Evolutionary conservation across 2,797 vertebrate species (phyloP).

Genomic region (Odontamblyopus rebecca): DNA sequence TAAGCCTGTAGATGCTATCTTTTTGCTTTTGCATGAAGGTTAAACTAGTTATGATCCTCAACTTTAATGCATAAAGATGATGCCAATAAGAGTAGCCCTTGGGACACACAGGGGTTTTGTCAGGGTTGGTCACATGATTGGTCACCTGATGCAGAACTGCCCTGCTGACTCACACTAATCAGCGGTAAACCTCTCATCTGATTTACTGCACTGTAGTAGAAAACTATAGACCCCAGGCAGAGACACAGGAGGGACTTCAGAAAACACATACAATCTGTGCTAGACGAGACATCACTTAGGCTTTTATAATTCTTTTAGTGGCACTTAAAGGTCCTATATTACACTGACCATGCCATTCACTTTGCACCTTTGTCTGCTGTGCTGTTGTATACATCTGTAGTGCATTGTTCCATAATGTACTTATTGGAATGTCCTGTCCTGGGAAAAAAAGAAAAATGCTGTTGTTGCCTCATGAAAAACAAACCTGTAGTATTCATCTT

Average conservation of each 20-base stretch:
- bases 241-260: background rate
- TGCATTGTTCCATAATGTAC: no score
- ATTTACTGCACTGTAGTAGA: slow-evolving; percentile 38
- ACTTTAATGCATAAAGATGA: background rate
- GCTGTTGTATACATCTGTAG: no score
- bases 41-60: no score
- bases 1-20: no score
- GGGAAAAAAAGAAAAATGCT: no score
- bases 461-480: no score
- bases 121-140: slow-evolving; percentile 1
- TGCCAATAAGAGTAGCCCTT: background rate
- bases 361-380: no score
- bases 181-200: slow-evolving; percentile 52
- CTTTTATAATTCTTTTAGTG: background rate
- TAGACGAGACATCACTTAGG: background rate
- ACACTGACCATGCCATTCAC: no score
- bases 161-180: slow-evolving; percentile 32
- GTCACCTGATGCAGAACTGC: slow-evolving; percentile 51
- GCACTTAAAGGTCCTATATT: background rate
- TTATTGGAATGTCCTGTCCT: no score
- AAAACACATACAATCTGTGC: background rate
- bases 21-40: no score
- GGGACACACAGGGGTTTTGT: slow-evolving; percentile 11
- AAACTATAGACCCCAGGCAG: background rate
- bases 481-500: no score